phyloP scores from a whole-genome alignment of 2,888 invertebrate genomes.

The Ornithoptera alexandrae region DNA sequence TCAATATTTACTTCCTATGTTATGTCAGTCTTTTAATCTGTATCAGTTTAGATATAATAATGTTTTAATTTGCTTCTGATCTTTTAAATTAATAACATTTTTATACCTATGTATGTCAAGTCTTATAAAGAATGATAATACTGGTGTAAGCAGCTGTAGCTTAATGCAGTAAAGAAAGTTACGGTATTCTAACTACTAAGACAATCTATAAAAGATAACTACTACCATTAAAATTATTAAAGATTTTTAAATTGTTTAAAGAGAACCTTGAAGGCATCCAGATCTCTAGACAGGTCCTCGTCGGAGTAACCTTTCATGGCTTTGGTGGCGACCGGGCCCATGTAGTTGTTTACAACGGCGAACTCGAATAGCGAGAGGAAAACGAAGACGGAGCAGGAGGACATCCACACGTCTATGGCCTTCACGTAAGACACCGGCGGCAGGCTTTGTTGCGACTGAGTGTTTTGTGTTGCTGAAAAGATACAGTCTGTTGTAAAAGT shows the following conservation, averaged over 20 bases:
- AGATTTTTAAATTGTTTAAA: background rate
- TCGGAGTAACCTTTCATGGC: conserved; percentile 95
- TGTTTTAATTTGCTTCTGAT: too few relatives aligned
- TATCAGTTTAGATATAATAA: too few relatives aligned
- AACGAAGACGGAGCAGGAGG: conserved; percentile 94
- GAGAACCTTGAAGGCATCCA: conserved; percentile 87
- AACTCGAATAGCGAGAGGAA: conserved; percentile 94
- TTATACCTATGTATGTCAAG: too few relatives aligned
- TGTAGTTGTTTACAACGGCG: conserved; percentile 93
- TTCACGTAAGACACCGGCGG: conserved; percentile 96
- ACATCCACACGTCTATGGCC: conserved; percentile 96
- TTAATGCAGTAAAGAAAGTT: too few relatives aligned
- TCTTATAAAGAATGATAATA: too few relatives aligned
- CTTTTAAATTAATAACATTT: too few relatives aligned
- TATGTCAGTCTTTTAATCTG: too few relatives aligned
- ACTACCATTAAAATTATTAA: background rate
- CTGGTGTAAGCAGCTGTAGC: too few relatives aligned
- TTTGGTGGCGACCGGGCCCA: conserved; percentile 92
- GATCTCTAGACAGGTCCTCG: conserved; percentile 85
- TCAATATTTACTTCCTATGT: too few relatives aligned
- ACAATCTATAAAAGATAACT: too few relatives aligned
- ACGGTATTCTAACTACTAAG: too few relatives aligned
- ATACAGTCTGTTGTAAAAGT: background rate
- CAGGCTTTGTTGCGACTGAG: conserved; percentile 92
- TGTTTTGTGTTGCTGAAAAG: conserved; percentile 90